These are phyloP conservation scores for Bilobella aurantiaca DNA, from an alignment of 1,140 invertebrate genomes.

Conservation along the genomic window DNA sequence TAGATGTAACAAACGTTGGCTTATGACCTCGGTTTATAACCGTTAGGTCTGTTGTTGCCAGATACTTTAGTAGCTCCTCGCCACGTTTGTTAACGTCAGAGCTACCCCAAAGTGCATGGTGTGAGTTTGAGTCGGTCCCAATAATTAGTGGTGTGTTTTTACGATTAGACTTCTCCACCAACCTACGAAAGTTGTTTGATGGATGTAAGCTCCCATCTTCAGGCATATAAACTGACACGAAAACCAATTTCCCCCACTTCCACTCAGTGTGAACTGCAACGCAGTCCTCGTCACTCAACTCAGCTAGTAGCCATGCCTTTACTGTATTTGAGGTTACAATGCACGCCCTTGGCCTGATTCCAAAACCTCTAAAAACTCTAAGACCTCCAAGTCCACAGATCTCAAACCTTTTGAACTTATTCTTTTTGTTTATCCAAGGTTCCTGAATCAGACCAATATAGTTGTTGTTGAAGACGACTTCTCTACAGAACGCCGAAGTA, in stretches of 20 bases:
- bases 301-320: neutral
- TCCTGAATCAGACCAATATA: neutral
- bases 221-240: constrained; percentile 22
- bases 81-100: constrained; percentile 17
- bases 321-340: neutral
- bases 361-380: neutral
- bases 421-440: neutral
- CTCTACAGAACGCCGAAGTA: neutral
- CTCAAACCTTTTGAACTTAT: neutral
- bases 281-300: neutral
- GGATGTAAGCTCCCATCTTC: constrained; percentile 1
- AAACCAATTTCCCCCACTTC: neutral
- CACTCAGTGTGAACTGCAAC: neutral
- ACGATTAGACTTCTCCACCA: constrained; percentile 7
- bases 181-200: neutral
- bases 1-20: constrained; percentile 16
- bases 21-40: neutral
- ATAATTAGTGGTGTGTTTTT: constrained; percentile 10
- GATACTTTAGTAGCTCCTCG: constrained; percentile 10
- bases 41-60: neutral
- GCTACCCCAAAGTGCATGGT: constrained; percentile 21
- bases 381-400: neutral
- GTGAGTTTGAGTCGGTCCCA: constrained; percentile 19
- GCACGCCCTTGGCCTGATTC: neutral
- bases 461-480: neutral